These are phyloP conservation scores for Papilio glaucus DNA, from an alignment of 1,140 invertebrate species.

Conservation along the genomic window DNA sequence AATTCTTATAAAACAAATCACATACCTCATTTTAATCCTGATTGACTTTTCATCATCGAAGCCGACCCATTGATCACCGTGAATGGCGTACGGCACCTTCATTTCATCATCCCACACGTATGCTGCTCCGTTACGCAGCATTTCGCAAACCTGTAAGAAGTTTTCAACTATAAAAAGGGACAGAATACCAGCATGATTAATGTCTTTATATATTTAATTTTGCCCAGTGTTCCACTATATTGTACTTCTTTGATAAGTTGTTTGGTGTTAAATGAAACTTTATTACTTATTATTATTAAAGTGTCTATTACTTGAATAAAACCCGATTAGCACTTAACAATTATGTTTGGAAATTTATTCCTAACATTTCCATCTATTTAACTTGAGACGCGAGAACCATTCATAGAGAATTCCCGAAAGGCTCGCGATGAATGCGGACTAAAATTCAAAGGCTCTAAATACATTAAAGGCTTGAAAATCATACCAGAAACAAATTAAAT, in stretches of 20 bases:
- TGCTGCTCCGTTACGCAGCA: conserved; percentile 94
- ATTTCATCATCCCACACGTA: conserved; percentile 98
- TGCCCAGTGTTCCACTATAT: no score
- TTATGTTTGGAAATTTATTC: conserved; percentile 12
- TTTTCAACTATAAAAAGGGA: conserved; percentile 26
- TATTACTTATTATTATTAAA: no score
- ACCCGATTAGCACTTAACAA: neutral
- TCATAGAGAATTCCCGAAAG: conserved; percentile 26
- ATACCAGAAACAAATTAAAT: conserved; percentile 34
- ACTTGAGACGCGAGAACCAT: conserved; percentile 8
- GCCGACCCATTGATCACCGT: conserved; percentile 96
- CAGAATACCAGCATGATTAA: no score
- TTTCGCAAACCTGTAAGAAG: conserved; percentile 92
- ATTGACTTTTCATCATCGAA: conserved; percentile 97
- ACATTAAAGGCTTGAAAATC: conserved; percentile 26
- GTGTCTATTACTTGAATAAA: conserved; percentile 33
- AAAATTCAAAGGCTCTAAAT: conserved; percentile 23
- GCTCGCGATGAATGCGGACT: conserved; percentile 8
- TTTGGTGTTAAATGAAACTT: no score
- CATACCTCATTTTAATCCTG: conserved; percentile 93
- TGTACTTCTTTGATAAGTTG: no score
- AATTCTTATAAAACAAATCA: neutral
- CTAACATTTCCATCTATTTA: conserved; percentile 1
- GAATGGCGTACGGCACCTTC: conserved; percentile 96
- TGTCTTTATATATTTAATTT: no score